phyloP scores from a whole-genome alignment of 2,113 vertebrate species.

The Psilopsiagon aymara region DNA sequence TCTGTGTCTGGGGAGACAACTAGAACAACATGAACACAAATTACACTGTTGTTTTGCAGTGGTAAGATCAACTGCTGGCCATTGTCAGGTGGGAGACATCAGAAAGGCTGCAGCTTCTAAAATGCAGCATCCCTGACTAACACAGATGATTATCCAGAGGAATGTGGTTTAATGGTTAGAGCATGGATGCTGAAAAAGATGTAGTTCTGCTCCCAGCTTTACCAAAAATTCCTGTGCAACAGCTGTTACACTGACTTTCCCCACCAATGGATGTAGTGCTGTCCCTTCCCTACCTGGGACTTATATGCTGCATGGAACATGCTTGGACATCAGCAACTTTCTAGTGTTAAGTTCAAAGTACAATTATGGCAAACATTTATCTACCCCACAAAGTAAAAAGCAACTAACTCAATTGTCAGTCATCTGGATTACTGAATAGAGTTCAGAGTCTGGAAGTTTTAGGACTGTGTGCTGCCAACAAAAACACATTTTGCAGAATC shows the following conservation, averaged over 20 bases:
- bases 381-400: not conserved
- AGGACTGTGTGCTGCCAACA: not conserved
- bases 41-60: not conserved
- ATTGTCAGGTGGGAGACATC: not conserved
- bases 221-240: not conserved
- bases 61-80: not conserved
- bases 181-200: not conserved
- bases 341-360: not conserved
- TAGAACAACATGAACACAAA: constrained; percentile 52
- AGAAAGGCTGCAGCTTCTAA: not conserved
- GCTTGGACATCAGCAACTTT: not conserved
- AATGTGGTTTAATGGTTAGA: not conserved
- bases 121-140: not conserved
- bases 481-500: constrained; percentile 24
- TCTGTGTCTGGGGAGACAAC: constrained; percentile 84
- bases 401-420: not conserved
- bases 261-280: not conserved
- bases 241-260: not conserved
- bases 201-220: not conserved
- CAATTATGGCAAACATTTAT: constrained; percentile 46
- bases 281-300: not conserved
- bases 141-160: not conserved
- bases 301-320: not conserved
- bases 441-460: constrained; percentile 41
- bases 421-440: not conserved